phyloP scores from a whole-genome alignment of 1,140 invertebrate species.

The Cylas formicarius region DNA sequence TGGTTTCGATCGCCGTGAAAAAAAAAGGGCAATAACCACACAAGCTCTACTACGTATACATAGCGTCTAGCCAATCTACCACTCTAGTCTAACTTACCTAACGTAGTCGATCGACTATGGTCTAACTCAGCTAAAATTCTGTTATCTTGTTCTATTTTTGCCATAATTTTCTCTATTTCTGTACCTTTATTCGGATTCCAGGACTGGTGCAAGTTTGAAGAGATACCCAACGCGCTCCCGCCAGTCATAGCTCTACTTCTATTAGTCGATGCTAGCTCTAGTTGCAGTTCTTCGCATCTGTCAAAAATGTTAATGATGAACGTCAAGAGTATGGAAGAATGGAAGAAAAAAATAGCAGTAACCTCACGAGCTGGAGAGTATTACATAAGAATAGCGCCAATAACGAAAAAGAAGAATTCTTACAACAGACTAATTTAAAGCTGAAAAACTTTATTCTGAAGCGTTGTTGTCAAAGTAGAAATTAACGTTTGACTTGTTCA shows the following conservation, averaged over 20 bases:
- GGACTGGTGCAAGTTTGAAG: slow-evolving; percentile 41
- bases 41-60: background rate
- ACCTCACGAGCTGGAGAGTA: no score
- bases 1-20: no score
- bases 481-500: no score
- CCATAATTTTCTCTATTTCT: slow-evolving; percentile 90
- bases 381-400: no score
- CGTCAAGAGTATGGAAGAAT: no score
- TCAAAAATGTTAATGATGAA: no score
- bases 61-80: background rate
- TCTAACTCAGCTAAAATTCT: slow-evolving; percentile 84
- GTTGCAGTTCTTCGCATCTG: slow-evolving; percentile 76
- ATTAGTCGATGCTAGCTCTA: slow-evolving; percentile 68
- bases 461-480: no score
- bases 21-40: no score
- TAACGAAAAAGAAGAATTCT: no score
- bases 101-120: slow-evolving; percentile 57
- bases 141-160: slow-evolving; percentile 85
- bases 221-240: slow-evolving; percentile 11
- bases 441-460: no score
- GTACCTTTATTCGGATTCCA: slow-evolving; percentile 55
- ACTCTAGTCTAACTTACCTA: slow-evolving; percentile 35
- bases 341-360: no score
- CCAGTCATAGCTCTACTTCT: slow-evolving; percentile 25
- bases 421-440: no score